phyloP scores from a whole-genome alignment of 1,140 invertebrate species.

The Ericerus pela region DNA sequence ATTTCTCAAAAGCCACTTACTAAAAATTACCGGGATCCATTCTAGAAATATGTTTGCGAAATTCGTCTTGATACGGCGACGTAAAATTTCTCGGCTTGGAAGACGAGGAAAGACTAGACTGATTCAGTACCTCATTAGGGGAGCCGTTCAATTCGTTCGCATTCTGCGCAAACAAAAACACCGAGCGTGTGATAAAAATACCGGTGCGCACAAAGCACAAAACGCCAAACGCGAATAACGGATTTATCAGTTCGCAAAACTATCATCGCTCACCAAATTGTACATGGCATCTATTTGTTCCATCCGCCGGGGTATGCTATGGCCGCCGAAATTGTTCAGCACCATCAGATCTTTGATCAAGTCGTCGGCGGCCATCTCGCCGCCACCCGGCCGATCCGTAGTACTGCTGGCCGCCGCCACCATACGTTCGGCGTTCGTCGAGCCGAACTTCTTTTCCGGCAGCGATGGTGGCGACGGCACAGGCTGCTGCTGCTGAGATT shows the following conservation, averaged over 20 bases:
- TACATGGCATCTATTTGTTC: neutral
- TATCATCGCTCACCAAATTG: neutral
- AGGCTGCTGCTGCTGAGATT: neutral
- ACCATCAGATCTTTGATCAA: constrained; percentile 25
- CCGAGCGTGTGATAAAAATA: neutral
- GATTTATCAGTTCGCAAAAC: neutral
- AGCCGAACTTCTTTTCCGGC: neutral
- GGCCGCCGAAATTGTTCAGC: constrained; percentile 20
- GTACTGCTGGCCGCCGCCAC: neutral
- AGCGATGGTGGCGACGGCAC: neutral
- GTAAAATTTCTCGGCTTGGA: neutral
- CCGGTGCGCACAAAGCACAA: neutral
- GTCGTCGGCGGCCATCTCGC: constrained; percentile 18
- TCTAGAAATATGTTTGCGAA: constrained; percentile 15
- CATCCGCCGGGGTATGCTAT: neutral
- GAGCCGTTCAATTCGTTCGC: constrained; percentile 1
- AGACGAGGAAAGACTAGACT: constrained; percentile 4
- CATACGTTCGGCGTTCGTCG: neutral
- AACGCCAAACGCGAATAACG: neutral
- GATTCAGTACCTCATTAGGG: neutral
- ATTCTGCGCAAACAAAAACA: constrained; percentile 1
- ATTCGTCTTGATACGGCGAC: constrained; percentile 11
- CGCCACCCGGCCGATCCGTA: too few relatives aligned
- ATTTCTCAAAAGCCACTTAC: neutral
- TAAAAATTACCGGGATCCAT: constrained; percentile 9